Base-by-base conservation (phyloP, 2,888 invertebrate species). In the Lepetodrilus schrolli region DNA sequence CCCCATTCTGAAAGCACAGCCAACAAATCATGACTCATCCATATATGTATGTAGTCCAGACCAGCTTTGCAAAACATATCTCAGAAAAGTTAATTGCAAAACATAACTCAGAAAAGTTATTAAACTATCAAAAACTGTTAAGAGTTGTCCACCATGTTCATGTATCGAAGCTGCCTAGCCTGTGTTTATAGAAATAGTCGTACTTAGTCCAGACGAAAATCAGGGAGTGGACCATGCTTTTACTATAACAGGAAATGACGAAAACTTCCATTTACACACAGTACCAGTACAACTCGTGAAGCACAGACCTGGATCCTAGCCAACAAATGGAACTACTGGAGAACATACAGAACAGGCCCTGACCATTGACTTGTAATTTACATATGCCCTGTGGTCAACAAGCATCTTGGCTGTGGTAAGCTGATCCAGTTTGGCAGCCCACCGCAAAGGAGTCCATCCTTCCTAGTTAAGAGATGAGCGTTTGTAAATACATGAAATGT, bases 381-480 rank as follows among this genome's bases (percentile, higher is more conserved):
- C 43, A 23, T 72, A 58, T 4, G 83, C 81, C 7, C 84, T 83
- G 66, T 75, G 49, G 8, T 77, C 68, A 5, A 85, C 72, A 30
- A 85, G 74, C 4, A 74, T 37, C 37, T 78, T 77, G 5, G 81
- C 76, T 21, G 82, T 75, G 5, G 73, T 34, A 66, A 76, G 21
- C 48, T 78, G 74, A 50, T 80, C 77, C 10, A 71, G 70, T n/a
- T 77, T 80, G 8, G 80, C 78, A 37, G 82, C 83, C 83, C 82
- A 83, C 36, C 80, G 77, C 4, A 85, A 66, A 2, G 84, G 80
- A n/a, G 83, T 74, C 80, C 84, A 84, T 1, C 80, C 78, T 76
- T 83, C 83, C 84, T 85, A 71, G 5, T 73, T 73, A 71, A 21
- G 73, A 5, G 58, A 66, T 66, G 1, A 36, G 10, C 37, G 8